A percentile compares a stretch with the other conserved stretches of the same genome.
These are phyloP conservation scores for Enoplosus armatus DNA, from an alignment of 2,797 vertebrate genomes.

Conservation along the genomic window DNA sequence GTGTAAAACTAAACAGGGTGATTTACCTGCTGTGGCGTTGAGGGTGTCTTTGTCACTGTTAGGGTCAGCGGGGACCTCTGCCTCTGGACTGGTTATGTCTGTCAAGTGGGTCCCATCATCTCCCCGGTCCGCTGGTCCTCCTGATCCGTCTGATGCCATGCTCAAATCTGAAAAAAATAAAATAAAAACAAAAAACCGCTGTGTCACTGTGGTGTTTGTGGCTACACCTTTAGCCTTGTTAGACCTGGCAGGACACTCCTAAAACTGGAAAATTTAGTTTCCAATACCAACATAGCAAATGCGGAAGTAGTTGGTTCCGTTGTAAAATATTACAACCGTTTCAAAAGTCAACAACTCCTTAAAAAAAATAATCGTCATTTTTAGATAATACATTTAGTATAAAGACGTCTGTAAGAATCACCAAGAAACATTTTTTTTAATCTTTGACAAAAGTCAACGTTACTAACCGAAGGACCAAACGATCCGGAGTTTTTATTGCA, in stretches of 20 bases:
- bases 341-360: neutral
- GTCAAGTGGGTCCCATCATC: constrained; percentile 5
- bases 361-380: no score
- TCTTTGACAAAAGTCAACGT: neutral
- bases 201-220: neutral
- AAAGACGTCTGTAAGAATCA: neutral
- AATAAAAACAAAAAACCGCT: no score
- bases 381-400: neutral
- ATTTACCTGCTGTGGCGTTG: constrained; percentile 50
- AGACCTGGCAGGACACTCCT: neutral
- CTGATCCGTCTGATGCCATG: constrained; percentile 63
- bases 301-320: constrained; percentile 44
- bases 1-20: neutral
- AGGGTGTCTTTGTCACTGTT: neutral
- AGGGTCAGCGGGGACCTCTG: neutral
- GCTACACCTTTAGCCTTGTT: neutral
- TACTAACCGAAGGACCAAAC: neutral
- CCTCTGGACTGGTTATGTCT: neutral
- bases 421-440: neutral
- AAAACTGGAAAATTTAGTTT: neutral
- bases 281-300: neutral
- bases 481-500: neutral
- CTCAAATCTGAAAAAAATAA: no score
- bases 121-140: constrained; percentile 4
- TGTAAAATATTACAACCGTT: neutral